Base-by-base conservation (phyloP, 2,888 invertebrate genomes). In the Crocallis elinguaria region DNA sequence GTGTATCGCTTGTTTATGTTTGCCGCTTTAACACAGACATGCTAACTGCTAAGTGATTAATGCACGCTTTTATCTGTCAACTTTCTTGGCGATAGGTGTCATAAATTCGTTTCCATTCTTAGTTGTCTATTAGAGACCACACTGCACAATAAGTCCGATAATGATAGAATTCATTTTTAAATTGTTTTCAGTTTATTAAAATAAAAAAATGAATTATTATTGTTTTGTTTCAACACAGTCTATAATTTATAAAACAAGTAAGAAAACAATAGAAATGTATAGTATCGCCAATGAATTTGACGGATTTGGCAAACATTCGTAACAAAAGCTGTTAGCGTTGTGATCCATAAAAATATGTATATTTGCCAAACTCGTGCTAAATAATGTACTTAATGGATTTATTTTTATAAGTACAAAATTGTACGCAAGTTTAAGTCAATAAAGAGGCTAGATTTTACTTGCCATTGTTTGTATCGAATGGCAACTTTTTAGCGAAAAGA, bases 1-100 rank as follows among this genome's bases (percentile, higher is more conserved):
- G 44, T 27, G 41, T 7, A 29, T 25, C 7, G 52, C 46, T 52
- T 52, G 5, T 49, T 17, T 49, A 35, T 42, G 14, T 42, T 43
- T 32, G 9, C 21, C 23, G 38, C 35, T 43, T 35, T 32, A 33
- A 49, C 14, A 38, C 17, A 21, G 6, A n/a, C n/a, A n/a, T n/a
- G n/a, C n/a, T n/a, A n/a, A n/a, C n/a, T 14, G 45, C 35, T 23
- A 17, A 25, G 19, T 35, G 23, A 35, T 30, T 41, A 36, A 52
- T 53, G 37, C 42, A 36, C n/a, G 14, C 13, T 17, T 21, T 19
- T 13, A 14, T 39, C 25, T 29, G 44, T 51, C 29, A 27, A 51
- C 4, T 43, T 43, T 43, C 7, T 38, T 50, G 29, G 23, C 27
- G 29, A 29, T 12, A 29, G 3, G n/a, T 11, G n/a, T n/a, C n/a